phyloP scores from a whole-genome alignment of 1,140 invertebrate species.

The Sinella curviseta region DNA sequence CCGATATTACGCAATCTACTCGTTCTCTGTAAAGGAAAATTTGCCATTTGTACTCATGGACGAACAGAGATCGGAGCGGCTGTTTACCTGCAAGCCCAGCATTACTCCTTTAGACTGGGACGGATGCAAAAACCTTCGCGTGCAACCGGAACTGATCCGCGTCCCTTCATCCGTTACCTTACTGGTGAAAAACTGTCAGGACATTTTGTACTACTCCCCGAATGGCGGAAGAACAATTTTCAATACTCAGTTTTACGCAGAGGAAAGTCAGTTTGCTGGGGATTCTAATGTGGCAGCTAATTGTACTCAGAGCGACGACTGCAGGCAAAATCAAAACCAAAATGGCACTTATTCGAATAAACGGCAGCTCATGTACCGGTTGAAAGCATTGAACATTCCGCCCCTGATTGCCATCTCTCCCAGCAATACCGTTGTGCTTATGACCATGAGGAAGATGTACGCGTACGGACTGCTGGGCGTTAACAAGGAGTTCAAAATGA shows the following conservation, averaged over 20 bases:
- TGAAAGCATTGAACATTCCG: not conserved
- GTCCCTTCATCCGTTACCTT: conserved; percentile 18
- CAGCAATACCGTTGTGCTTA: not conserved
- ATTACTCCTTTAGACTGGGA: not conserved
- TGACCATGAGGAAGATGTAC: not conserved
- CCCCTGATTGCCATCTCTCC: not conserved
- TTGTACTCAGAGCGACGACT: too few species aligned
- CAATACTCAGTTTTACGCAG: not conserved
- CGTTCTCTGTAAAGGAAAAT: not conserved
- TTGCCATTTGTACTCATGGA: not conserved
- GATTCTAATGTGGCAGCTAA: too few species aligned
- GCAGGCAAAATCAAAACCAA: not conserved
- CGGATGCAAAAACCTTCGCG: not conserved
- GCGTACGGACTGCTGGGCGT: not conserved
- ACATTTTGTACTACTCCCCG: conserved; percentile 27
- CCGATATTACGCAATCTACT: not conserved
- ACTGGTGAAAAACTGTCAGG: conserved; percentile 32
- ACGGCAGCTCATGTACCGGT: not conserved
- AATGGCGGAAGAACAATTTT: conserved; percentile 33
- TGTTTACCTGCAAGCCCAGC: not conserved
- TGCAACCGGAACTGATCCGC: conserved; percentile 2
- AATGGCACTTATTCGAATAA: not conserved
- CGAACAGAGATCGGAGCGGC: not conserved
- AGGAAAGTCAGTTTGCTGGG: not conserved
- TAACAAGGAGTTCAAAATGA: not conserved